Percentiles rank a stretch among this genome's conserved stretches.
phyloP scores from a whole-genome alignment of 2,797 vertebrate species.

The Paratrypauchen microcephalus region DNA sequence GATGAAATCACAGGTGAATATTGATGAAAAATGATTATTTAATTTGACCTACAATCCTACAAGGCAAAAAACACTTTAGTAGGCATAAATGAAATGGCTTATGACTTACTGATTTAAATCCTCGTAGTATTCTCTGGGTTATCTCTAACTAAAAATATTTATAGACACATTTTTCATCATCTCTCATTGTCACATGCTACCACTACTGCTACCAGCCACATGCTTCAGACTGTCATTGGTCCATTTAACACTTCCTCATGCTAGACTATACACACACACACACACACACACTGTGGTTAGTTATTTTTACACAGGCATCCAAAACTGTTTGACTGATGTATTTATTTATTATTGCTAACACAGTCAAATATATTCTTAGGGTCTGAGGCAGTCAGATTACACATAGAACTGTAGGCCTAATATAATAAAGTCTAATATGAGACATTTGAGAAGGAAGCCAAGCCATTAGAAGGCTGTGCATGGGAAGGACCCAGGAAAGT shows the following conservation, averaged over 20 bases:
- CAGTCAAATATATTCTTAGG: constrained; percentile 32
- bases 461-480: constrained; percentile 41
- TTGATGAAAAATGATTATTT: not conserved
- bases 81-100: no score
- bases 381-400: constrained; percentile 29
- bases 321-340: constrained; percentile 4
- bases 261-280: no score
- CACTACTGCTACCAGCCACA: not conserved
- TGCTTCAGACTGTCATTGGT: not conserved
- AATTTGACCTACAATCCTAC: not conserved
- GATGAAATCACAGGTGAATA: constrained; percentile 95
- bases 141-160: not conserved
- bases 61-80: not conserved
- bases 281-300: no score
- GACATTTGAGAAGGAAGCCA: constrained; percentile 67
- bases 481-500: constrained; percentile 25
- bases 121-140: not conserved
- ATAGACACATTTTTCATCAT: not conserved
- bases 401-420: constrained; percentile 28
- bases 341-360: constrained; percentile 36
- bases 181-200: not conserved
- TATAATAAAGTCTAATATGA: constrained; percentile 46
- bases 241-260: constrained; percentile 22
- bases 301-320: not conserved
- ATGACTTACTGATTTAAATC: not conserved